Percentiles rank a stretch among this genome's conserved stretches.
phyloP scores from a whole-genome alignment of 2,797 vertebrate genomes.

The Knipowitschia caucasica region DNA sequence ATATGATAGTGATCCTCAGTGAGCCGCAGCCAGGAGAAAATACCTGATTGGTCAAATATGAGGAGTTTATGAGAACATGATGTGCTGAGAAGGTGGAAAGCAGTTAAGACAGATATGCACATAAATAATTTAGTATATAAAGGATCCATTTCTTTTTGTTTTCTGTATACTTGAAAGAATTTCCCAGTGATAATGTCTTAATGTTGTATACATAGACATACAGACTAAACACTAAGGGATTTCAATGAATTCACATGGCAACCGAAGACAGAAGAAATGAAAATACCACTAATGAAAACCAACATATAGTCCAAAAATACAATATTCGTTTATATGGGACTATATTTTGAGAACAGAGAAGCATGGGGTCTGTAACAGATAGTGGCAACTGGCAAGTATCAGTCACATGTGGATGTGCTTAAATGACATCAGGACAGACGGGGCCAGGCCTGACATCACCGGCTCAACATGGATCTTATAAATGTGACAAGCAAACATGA shows the following conservation, averaged over 20 bases:
- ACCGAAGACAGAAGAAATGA: too few relatives aligned
- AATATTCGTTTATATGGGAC: too few relatives aligned
- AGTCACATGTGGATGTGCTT: conserved; percentile 27
- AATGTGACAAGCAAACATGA: conserved; percentile 7
- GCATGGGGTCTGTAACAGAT: not conserved
- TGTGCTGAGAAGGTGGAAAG: conserved; percentile 1
- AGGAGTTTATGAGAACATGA: not conserved
- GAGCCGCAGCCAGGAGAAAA: not conserved
- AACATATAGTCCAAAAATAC: too few relatives aligned
- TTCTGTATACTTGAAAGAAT: too few relatives aligned
- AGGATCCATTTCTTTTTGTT: too few relatives aligned
- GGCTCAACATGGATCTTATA: conserved; percentile 12
- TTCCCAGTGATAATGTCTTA: too few relatives aligned
- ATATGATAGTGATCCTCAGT: not conserved
- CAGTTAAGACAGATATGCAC: not conserved
- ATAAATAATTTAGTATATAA: not conserved
- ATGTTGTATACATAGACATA: too few relatives aligned
- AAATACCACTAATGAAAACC: too few relatives aligned
- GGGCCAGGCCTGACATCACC: conserved; percentile 20
- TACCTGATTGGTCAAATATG: conserved; percentile 1
- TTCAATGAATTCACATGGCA: too few relatives aligned
- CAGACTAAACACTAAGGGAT: too few relatives aligned
- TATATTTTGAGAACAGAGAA: not conserved
- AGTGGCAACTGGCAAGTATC: conserved; percentile 15
- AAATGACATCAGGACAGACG: conserved; percentile 31